Evolutionary conservation across 2,888 invertebrate species (phyloP), one percentile per base, ranked within the genome.

Genomic region (Cerastoderma edule): DNA sequence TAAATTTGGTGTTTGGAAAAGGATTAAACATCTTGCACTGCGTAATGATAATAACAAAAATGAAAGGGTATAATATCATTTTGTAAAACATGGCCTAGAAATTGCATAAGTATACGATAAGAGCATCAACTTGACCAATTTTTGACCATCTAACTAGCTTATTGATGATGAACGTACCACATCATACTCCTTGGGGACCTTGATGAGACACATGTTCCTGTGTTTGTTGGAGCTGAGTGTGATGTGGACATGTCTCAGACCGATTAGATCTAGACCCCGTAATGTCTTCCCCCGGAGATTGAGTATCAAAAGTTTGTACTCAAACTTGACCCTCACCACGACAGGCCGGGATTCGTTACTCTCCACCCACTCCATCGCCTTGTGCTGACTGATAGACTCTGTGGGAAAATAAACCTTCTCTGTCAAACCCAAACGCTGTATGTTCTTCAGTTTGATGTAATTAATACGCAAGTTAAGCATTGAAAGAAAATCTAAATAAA

Each of bases 161-260:
- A n/a, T n/a, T n/a, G n/a, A n/a, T n/a, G n/a, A n/a, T n/a, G 6
- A 28, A 77, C 85, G 78, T 68, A 92, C 92, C 86, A 91, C 57
- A 60, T 92, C 92, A 78, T 90, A 91, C 78, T 90, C 90, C 64
- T 89, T 89, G 0, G 91, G 89, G 16, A 91, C 85, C 35, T 89
- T 86, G 8, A 91, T 71, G 19, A 88, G 72, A 22, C 90, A 24
- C 2, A 85, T 75, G 68, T 86, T 88, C 16, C 87, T 78, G 10
- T 85, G 83, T 72, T 90, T 90, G 84, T 91, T 90, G 16, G 83
- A 84, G 46, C 86, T 86, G 27, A 87, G 67, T 69, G 83, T 84
- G 30, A 89, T 75, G n/a, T 84, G 78, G 8, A 90, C 79, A 10
- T 67, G 54, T 13, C 82, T 81, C 69, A 85, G 74, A 16, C 70